phyloP scores from a whole-genome alignment of 2,113 vertebrate genomes.

The Hemibagrus wyckioides region DNA sequence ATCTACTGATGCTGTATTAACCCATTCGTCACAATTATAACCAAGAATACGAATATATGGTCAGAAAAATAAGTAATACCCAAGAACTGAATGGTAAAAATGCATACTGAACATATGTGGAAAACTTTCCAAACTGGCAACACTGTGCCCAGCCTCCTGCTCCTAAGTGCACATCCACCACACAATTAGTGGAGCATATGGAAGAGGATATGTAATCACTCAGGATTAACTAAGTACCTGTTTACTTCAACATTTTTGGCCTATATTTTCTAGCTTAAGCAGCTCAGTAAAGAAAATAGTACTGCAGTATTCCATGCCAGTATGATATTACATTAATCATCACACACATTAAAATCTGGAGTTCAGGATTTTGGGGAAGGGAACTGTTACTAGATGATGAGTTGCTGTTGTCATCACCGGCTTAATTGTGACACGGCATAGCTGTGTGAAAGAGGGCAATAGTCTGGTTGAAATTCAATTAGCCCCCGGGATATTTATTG shows the following conservation, averaged over 20 bases:
- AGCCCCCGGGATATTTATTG: conserved; percentile 32
- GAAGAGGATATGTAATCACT: conserved; percentile 17
- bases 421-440: conserved; percentile 26
- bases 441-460: conserved; percentile 19
- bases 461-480: conserved; percentile 25
- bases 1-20: not conserved
- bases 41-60: not conserved
- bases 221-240: conserved; percentile 19
- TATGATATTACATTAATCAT: not conserved
- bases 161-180: not conserved
- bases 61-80: not conserved
- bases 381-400: conserved; percentile 1
- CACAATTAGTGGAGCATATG: conserved; percentile 23
- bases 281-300: not conserved
- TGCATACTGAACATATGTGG: not conserved
- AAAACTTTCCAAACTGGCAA: conserved; percentile 27
- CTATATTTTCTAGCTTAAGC: not conserved
- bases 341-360: conserved; percentile 11
- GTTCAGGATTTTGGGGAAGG: not conserved
- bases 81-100: not conserved
- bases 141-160: not conserved
- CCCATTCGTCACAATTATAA: not conserved
- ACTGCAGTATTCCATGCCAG: not conserved
- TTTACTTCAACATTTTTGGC: not conserved
- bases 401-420: conserved; percentile 9